A percentile compares a stretch with the other conserved stretches of the same genome.
Evolutionary conservation across 1,140 invertebrate genomes (phyloP).

Genomic region (Monochamus saltuarius): DNA sequence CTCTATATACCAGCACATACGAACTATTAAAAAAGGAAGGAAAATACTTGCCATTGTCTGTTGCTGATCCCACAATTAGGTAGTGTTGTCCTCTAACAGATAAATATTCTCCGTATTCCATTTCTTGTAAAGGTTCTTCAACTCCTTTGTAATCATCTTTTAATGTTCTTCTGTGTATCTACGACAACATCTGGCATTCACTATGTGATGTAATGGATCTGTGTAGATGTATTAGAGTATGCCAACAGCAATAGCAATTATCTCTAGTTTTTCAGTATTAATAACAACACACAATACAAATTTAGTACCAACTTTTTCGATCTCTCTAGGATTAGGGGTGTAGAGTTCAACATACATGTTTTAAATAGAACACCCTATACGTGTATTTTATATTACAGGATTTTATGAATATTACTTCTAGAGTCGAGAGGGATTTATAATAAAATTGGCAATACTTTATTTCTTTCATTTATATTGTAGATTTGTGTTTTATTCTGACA

Average conservation of each 20-base stretch:
- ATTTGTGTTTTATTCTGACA: too few species aligned
- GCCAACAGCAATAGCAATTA: not conserved
- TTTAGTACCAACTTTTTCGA: not conserved
- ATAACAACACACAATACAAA: not conserved
- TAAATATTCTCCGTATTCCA: constrained; percentile 70
- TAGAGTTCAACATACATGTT: not conserved
- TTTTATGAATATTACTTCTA: too few species aligned
- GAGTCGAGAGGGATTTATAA: too few species aligned
- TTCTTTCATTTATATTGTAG: too few species aligned
- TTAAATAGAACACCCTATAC: too few species aligned
- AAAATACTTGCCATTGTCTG: constrained; percentile 17
- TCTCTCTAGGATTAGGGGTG: not conserved
- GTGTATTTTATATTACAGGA: too few species aligned
- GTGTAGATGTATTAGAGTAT: too few species aligned
- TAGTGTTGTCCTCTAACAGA: constrained; percentile 78
- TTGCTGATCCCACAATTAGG: constrained; percentile 54
- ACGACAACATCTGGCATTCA: not conserved
- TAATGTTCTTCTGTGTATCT: constrained; percentile 82
- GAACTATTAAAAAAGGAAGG: not conserved
- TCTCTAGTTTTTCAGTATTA: not conserved
- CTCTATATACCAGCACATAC: too few species aligned
- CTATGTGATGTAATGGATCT: not conserved
- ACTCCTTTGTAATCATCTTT: constrained; percentile 91
- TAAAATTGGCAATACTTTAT: too few species aligned
- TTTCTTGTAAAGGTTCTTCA: constrained; percentile 87